A percentile compares a stretch with the other conserved stretches of the same genome.
phyloP scores from a whole-genome alignment of 2,888 invertebrate genomes.

The Tetragnatha montana region DNA sequence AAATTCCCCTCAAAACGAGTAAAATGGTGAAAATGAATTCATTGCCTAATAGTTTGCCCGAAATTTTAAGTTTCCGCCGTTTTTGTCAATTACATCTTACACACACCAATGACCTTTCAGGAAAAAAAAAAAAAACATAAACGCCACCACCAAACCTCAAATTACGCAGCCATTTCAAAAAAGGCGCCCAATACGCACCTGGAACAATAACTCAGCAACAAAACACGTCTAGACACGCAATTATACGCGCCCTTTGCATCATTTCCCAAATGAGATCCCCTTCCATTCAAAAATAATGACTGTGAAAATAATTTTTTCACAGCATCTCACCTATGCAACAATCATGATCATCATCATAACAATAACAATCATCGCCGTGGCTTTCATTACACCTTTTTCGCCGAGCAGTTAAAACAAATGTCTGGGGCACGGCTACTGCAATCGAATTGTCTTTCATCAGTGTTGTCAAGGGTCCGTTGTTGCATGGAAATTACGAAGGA shows the following conservation, averaged over 20 bases:
- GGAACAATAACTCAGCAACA: not conserved
- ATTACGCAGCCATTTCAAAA: not conserved
- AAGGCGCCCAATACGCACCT: not conserved
- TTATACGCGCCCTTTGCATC: not conserved
- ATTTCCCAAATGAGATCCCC: not conserved
- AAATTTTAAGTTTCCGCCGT: too few relatives aligned
- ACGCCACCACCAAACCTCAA: not conserved
- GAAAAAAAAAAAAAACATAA: too few relatives aligned
- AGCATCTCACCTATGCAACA: conserved; percentile 13
- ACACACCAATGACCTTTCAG: too few relatives aligned
- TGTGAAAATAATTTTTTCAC: not conserved
- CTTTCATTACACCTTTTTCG: conserved; percentile 35
- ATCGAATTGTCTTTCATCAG: conserved; percentile 4
- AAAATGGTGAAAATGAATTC: too few relatives aligned
- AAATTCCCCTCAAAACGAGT: too few relatives aligned
- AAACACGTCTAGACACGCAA: not conserved
- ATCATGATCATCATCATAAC: conserved; percentile 53
- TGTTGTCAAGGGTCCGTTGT: conserved; percentile 25
- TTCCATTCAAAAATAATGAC: not conserved
- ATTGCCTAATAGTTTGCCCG: too few relatives aligned
- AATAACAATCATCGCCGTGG: conserved; percentile 30
- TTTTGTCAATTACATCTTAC: too few relatives aligned
- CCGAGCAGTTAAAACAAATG: not conserved
- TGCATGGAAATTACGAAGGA: conserved; percentile 30
- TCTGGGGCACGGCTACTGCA: not conserved